phyloP scores from a whole-genome alignment of 1,140 invertebrate genomes.

The Microplitis demolitor region DNA sequence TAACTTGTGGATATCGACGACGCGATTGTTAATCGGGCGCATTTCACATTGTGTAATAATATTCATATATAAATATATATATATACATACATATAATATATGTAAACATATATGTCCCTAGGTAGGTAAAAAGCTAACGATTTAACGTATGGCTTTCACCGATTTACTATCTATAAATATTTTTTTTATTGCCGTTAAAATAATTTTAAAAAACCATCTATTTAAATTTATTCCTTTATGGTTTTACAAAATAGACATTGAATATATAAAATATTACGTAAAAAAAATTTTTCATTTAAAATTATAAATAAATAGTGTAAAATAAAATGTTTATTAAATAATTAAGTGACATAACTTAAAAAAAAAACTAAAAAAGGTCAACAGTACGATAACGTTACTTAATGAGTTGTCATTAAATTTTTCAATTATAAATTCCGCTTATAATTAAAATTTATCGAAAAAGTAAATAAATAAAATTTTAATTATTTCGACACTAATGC shows the following conservation, averaged over 20 bases:
- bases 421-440: background rate
- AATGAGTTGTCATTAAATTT: background rate
- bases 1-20: background rate
- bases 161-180: no score
- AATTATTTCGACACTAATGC: background rate
- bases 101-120: conserved; percentile 6
- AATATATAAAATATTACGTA: no score
- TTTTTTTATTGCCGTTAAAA: no score
- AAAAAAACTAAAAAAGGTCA: no score
- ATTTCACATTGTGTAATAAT: background rate
- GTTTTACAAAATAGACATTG: no score
- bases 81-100: background rate
- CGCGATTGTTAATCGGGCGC: background rate
- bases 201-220: no score
- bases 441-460: background rate
- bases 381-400: background rate
- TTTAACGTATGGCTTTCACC: conserved; percentile 23
- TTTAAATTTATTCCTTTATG: no score
- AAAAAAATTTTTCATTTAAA: no score
- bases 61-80: no score
- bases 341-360: no score
- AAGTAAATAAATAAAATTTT: background rate
- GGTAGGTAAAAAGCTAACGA: background rate
- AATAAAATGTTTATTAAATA: no score
- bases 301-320: no score